Evolutionary conservation across 1,140 invertebrate species (phyloP).

Genomic region (Stegodyphus dumicola): DNA sequence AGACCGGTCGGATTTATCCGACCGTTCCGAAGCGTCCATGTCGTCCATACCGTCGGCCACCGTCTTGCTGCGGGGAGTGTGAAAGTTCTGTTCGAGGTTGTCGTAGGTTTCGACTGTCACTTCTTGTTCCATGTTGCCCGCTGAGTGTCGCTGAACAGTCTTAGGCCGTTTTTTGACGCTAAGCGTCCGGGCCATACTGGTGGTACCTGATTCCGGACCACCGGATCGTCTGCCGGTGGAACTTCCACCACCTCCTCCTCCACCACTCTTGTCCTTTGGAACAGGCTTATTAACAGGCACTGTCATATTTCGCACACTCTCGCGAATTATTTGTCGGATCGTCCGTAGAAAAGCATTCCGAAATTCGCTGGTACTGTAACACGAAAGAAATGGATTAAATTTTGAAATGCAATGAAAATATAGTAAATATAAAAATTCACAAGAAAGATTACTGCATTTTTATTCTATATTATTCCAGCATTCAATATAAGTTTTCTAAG

Average conservation of each 20-base stretch:
- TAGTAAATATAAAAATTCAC: neutral
- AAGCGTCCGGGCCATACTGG: slow-evolving; percentile 70
- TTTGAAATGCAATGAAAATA: neutral
- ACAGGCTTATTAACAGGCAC: slow-evolving; percentile 74
- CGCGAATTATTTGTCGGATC: slow-evolving; percentile 94
- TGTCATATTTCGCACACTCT: slow-evolving; percentile 95
- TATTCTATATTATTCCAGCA: too few relatives aligned
- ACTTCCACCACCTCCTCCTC: slow-evolving; percentile 80
- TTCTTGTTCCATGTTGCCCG: slow-evolving; percentile 81
- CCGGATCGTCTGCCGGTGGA: slow-evolving; percentile 80
- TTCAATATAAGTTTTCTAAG: too few relatives aligned
- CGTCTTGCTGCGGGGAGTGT: slow-evolving; percentile 90
- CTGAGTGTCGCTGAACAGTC: slow-evolving; percentile 84
- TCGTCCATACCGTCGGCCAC: slow-evolving; percentile 78
- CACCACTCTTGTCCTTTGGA: slow-evolving; percentile 30
- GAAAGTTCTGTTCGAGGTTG: slow-evolving; percentile 78
- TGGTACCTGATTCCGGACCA: slow-evolving; percentile 80
- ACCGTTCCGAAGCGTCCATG: slow-evolving; percentile 51
- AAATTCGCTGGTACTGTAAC: slow-evolving; percentile 88
- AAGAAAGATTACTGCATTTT: too few relatives aligned
- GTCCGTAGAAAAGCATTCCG: slow-evolving; percentile 96
- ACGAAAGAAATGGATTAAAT: neutral
- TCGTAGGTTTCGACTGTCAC: slow-evolving; percentile 73
- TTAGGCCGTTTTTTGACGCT: slow-evolving; percentile 73
- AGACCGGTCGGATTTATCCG: slow-evolving; percentile 30